These are phyloP conservation scores for Heliothis peltigera DNA, from an alignment of 2,888 invertebrate genomes.

Conservation along the genomic window DNA sequence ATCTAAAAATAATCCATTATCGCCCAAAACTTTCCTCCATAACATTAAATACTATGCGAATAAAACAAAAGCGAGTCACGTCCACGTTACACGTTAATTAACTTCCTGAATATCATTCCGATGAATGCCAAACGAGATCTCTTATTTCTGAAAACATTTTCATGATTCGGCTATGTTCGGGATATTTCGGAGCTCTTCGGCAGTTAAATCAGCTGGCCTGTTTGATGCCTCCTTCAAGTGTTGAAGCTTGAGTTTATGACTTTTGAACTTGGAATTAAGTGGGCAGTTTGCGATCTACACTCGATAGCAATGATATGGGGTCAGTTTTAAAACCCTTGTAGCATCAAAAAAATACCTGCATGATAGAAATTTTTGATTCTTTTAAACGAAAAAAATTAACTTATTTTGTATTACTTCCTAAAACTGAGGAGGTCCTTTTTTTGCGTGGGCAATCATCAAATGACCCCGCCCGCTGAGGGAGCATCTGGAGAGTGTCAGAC, in stretches of 20 bases:
- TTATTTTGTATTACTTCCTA: too few species aligned
- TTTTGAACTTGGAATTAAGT: slow-evolving; percentile 47
- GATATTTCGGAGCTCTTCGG: slow-evolving; percentile 33
- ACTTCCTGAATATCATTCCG: slow-evolving; percentile 27
- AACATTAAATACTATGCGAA: slow-evolving; percentile 42
- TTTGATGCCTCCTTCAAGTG: slow-evolving; percentile 50
- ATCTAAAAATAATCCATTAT: slow-evolving; percentile 16
- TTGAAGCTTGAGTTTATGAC: slow-evolving; percentile 44
- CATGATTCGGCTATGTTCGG: slow-evolving; percentile 38
- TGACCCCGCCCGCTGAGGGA: too few species aligned
- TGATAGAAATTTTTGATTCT: too few species aligned
- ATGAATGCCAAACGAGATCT: slow-evolving; percentile 40
- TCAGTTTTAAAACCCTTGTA: too few species aligned
- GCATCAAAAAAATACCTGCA: too few species aligned
- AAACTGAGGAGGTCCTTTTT: too few species aligned
- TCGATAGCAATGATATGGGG: too few species aligned
- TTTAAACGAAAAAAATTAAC: too few species aligned
- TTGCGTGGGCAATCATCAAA: too few species aligned
- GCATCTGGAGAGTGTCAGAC: too few species aligned
- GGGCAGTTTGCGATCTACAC: slow-evolving; percentile 3
- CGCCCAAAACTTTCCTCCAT: slow-evolving; percentile 10
- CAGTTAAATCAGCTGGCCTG: slow-evolving; percentile 49
- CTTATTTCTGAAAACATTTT: slow-evolving; percentile 50
- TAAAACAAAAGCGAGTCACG: slow-evolving; percentile 34
- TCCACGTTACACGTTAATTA: slow-evolving; percentile 44